Conservation (phyloP, 2,797 vertebrate genomes). For the Gila robusta region DNA sequence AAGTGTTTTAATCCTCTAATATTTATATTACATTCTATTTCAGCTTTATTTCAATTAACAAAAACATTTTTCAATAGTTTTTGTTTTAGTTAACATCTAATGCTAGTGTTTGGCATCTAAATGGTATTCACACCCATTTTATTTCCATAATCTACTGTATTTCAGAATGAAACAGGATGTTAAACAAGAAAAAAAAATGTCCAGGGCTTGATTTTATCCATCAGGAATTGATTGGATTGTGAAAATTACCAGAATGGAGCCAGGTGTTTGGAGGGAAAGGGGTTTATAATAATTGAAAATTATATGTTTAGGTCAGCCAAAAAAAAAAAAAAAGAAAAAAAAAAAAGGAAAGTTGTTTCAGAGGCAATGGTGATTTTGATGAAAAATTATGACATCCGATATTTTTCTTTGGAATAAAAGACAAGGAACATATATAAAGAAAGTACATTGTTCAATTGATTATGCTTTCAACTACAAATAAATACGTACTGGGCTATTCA, state of each 20-base stretch:
- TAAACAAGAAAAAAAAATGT: neutral
- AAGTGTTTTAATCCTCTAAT: neutral
- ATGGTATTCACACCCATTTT: neutral
- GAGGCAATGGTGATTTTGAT: neutral
- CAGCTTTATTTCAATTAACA: neutral
- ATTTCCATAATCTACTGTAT: neutral
- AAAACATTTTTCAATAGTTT: neutral
- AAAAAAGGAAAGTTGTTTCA: neutral
- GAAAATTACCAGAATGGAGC: neutral
- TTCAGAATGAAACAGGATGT: neutral
- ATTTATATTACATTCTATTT: neutral
- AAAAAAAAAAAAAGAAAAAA: neutral
- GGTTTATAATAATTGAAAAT: neutral
- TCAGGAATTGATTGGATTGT: neutral
- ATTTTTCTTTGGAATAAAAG: neutral
- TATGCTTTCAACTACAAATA: no score
- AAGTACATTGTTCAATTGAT: neutral
- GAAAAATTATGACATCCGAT: neutral
- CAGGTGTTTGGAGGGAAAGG: neutral
- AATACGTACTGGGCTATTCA: neutral
- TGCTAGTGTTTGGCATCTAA: neutral
- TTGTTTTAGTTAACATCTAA: neutral
- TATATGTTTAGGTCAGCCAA: neutral
- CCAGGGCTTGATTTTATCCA: neutral
- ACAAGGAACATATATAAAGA: neutral